Percentiles rank a stretch among this genome's conserved stretches.
Conservation (phyloP, 2,888 invertebrate species). For the Platynereis dumerilii region DNA sequence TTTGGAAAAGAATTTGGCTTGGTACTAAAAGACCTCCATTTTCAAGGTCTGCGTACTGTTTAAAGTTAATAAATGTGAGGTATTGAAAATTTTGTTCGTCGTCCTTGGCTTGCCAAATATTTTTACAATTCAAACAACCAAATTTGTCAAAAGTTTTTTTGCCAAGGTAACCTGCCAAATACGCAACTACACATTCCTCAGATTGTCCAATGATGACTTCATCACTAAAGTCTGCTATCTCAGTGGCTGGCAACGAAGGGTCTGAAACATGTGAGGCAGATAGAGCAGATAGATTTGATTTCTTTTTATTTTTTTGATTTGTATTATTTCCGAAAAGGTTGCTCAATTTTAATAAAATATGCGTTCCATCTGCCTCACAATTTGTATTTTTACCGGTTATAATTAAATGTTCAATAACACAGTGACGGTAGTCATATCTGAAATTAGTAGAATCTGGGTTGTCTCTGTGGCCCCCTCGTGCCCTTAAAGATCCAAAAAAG, state of each 20-base stretch:
- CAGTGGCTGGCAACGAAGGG: too few relatives aligned
- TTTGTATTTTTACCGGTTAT: not conserved
- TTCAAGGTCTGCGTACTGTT: not conserved
- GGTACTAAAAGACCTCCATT: not conserved
- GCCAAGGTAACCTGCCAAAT: not conserved
- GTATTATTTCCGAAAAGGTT: not conserved
- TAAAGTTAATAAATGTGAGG: not conserved
- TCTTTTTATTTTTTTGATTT: too few relatives aligned
- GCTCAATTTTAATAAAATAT: not conserved
- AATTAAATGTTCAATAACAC: not conserved
- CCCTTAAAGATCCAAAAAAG: not conserved
- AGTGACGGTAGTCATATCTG: not conserved
- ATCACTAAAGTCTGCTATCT: too few relatives aligned
- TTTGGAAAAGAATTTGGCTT: not conserved
- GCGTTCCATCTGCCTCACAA: not conserved
- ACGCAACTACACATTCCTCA: not conserved
- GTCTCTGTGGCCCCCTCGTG: not conserved
- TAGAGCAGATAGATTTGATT: too few relatives aligned
- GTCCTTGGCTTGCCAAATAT: not conserved
- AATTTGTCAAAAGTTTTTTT: not conserved
- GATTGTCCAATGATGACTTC: too few relatives aligned
- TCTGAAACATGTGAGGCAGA: too few relatives aligned
- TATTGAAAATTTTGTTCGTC: not conserved
- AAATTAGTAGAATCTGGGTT: not conserved
- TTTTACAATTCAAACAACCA: not conserved